These are phyloP conservation scores for Oncorhynchus tshawytscha DNA, from an alignment of 2,113 vertebrate species.

Conservation along the genomic window DNA sequence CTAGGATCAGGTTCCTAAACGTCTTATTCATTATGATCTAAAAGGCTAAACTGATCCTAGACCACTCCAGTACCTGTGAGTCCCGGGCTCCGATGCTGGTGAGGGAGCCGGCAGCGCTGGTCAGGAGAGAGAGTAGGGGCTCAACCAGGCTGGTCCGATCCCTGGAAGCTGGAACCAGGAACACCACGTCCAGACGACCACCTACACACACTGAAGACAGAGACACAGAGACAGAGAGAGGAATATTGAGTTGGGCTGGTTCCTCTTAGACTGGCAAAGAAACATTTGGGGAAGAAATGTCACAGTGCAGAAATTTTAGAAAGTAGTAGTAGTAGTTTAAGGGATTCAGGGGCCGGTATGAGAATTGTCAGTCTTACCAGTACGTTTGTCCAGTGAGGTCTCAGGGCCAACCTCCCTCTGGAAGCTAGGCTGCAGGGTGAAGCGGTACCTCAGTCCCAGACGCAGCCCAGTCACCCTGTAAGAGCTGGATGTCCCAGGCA, in stretches of 20 bases:
- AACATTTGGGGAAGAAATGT: too few relatives aligned
- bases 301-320: neutral
- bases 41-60: too few relatives aligned
- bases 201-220: conserved; percentile 76
- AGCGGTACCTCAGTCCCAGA: conserved; percentile 80
- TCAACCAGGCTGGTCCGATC: conserved; percentile 69
- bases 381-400: conserved; percentile 70
- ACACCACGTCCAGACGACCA: conserved; percentile 82
- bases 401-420: conserved; percentile 60
- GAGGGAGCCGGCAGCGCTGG: conserved; percentile 75
- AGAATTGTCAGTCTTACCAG: conserved; percentile 68
- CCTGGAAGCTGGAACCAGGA: conserved; percentile 83
- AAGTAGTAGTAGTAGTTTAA: too few relatives aligned
- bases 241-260: too few relatives aligned
- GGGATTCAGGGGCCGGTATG: too few relatives aligned
- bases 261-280: too few relatives aligned
- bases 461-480: conserved; percentile 79
- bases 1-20: too few relatives aligned
- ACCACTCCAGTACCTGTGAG: conserved; percentile 76
- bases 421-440: conserved; percentile 79
- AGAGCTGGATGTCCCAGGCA: conserved; percentile 72
- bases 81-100: conserved; percentile 78
- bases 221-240: neutral
- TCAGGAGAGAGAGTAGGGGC: conserved; percentile 73
- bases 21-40: too few relatives aligned